Conservation (phyloP, 2,797 vertebrate genomes). For the Borostomias antarcticus region DNA sequence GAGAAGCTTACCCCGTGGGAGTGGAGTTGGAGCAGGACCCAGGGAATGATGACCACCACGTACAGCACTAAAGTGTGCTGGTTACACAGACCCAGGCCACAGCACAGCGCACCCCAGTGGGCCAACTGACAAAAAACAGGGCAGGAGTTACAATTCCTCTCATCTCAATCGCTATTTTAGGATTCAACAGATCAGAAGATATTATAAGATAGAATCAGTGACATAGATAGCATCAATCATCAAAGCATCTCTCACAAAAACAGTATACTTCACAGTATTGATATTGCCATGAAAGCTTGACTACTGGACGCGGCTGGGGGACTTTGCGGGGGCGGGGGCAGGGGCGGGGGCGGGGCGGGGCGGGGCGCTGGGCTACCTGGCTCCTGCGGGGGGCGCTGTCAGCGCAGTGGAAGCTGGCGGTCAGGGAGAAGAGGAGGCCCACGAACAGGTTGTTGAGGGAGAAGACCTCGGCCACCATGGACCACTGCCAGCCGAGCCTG, state of each 20-base stretch:
- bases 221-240: background rate
- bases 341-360: background rate
- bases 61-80: conserved; percentile 94
- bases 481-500: conserved; percentile 97
- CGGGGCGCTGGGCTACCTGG: conserved; percentile 79
- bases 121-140: conserved; percentile 76
- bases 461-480: conserved; percentile 93
- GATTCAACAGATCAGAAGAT: background rate
- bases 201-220: background rate
- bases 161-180: too few species aligned
- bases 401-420: conserved; percentile 82
- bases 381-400: conserved; percentile 79
- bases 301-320: background rate
- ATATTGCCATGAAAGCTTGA: background rate
- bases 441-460: conserved; percentile 97
- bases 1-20: conserved; percentile 75
- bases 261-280: background rate
- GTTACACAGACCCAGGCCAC: conserved; percentile 92
- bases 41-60: conserved; percentile 81
- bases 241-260: background rate
- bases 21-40: conserved; percentile 83
- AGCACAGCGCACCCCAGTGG: conserved; percentile 88
- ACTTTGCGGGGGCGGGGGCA: background rate
- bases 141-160: too few species aligned
- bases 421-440: conserved; percentile 88